A percentile compares a stretch with the other conserved stretches of the same genome.
These are phyloP conservation scores for Busseola fusca DNA, from an alignment of 2,888 invertebrate genomes.

Conservation along the genomic window DNA sequence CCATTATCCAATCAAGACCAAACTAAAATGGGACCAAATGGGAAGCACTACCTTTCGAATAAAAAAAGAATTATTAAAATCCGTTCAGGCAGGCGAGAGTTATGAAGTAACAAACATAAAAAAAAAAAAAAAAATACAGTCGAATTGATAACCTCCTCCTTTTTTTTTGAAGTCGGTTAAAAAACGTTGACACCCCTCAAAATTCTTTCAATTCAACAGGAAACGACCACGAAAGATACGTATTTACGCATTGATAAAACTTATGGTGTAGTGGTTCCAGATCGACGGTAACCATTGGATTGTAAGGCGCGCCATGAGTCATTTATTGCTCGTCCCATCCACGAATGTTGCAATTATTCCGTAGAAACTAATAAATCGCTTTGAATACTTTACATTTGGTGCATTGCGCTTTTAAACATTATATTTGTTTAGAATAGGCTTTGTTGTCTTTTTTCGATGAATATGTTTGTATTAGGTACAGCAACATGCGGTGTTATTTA, in stretches of 20 bases:
- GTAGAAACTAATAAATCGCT: constrained; percentile 81
- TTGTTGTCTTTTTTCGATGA: neutral
- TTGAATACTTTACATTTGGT: constrained; percentile 77
- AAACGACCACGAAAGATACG: constrained; percentile 16
- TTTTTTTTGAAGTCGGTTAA: too few relatives aligned
- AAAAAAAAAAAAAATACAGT: too few relatives aligned
- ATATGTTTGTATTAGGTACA: neutral
- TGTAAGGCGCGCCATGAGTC: constrained; percentile 64
- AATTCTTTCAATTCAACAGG: constrained; percentile 1
- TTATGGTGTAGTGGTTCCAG: constrained; percentile 40
- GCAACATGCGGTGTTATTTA: neutral
- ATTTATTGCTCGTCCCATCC: constrained; percentile 72
- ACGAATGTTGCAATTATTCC: constrained; percentile 76
- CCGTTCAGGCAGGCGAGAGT: too few relatives aligned
- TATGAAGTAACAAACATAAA: too few relatives aligned
- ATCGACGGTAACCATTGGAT: constrained; percentile 49
- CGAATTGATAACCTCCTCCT: too few relatives aligned
- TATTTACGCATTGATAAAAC: constrained; percentile 48
- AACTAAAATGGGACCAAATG: too few relatives aligned
- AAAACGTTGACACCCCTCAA: constrained; percentile 3
- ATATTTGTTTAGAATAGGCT: constrained; percentile 15
- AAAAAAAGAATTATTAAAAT: too few relatives aligned
- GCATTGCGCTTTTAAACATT: constrained; percentile 78
- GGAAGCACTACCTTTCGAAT: too few relatives aligned
- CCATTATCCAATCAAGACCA: too few relatives aligned